These are phyloP conservation scores for Eidolon dupreanum DNA, from an alignment of 2,797 vertebrate genomes.

Conservation along the genomic window DNA sequence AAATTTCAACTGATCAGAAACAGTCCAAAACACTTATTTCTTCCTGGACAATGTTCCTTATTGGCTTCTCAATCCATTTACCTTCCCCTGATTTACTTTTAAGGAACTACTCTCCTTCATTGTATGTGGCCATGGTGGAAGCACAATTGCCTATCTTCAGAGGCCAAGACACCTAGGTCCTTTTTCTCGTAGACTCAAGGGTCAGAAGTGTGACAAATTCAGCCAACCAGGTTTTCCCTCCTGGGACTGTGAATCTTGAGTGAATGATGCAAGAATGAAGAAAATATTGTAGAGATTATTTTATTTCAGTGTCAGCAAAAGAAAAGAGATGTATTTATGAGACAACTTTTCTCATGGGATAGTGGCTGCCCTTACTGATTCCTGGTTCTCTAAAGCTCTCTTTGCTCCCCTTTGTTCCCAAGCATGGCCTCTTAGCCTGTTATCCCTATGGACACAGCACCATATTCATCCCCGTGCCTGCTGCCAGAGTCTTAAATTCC, in stretches of 20 bases:
- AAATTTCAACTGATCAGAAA: not conserved
- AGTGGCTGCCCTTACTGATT: not conserved
- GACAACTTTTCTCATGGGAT: not conserved
- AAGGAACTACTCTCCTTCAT: not conserved
- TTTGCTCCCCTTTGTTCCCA: not conserved
- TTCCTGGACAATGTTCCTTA: not conserved
- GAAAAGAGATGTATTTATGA: not conserved
- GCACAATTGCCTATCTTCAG: not conserved
- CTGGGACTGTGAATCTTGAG: not conserved
- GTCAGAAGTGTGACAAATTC: not conserved
- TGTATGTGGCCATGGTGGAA: not conserved
- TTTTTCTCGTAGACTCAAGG: not conserved
- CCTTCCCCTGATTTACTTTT: not conserved
- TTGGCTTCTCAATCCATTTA: not conserved
- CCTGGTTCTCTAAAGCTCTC: not conserved
- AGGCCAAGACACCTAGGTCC: not conserved
- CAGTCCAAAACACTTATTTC: not conserved
- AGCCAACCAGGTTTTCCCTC: conserved; percentile 10
- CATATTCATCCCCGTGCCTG: not conserved
- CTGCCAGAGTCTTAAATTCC: not conserved
- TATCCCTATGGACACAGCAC: not conserved
- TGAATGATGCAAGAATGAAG: not conserved
- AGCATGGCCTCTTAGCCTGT: not conserved
- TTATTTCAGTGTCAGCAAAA: not conserved
- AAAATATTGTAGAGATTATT: conserved; percentile 16